phyloP scores from a whole-genome alignment of 2,797 vertebrate species.

The Syndactyla subalaris region DNA sequence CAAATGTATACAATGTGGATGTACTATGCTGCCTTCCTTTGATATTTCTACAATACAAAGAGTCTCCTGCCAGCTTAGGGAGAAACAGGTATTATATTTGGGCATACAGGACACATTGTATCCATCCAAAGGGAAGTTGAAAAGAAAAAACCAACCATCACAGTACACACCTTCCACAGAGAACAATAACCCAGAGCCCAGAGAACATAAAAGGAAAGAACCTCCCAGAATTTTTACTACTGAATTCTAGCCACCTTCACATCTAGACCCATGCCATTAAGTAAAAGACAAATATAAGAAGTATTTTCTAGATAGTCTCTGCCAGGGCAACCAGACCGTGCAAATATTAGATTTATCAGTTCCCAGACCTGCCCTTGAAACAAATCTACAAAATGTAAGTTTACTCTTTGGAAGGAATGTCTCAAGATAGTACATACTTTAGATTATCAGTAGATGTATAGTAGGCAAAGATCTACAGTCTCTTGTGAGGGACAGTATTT shows the following conservation, averaged over 20 bases:
- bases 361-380: conserved; percentile 69
- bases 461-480: background rate
- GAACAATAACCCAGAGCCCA: conserved; percentile 41
- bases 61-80: conserved; percentile 63
- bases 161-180: conserved; percentile 16
- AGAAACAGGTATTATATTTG: background rate
- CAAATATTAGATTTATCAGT: conserved; percentile 62
- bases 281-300: conserved; percentile 47
- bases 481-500: background rate
- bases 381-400: conserved; percentile 21
- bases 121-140: background rate
- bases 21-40: background rate
- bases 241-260: conserved; percentile 52
- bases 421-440: conserved; percentile 65
- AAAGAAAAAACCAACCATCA: background rate
- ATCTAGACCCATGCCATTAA: conserved; percentile 56
- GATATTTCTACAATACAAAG: background rate
- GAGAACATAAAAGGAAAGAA: conserved; percentile 8
- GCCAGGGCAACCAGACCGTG: conserved; percentile 43
- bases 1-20: background rate
- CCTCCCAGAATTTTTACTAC: conserved; percentile 2
- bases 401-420: conserved; percentile 55
- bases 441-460: conserved; percentile 36
- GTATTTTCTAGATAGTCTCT: conserved; percentile 56
- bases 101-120: background rate